Evolutionary conservation across 2,113 vertebrate species (phyloP).

Genomic region (Oxyruncus cristatus): DNA sequence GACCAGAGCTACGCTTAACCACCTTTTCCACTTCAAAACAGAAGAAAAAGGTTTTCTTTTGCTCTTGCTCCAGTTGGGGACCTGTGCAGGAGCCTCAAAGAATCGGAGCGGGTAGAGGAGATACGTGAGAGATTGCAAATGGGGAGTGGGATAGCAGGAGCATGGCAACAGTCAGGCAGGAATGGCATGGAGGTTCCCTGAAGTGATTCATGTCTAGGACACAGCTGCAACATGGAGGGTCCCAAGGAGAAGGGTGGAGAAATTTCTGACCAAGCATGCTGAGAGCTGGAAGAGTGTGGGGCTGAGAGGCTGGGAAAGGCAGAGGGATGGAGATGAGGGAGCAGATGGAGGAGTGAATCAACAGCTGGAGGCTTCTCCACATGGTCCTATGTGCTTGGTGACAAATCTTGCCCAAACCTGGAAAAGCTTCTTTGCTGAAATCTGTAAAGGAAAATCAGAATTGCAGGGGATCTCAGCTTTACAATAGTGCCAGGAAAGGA

Average conservation of each 20-base stretch:
- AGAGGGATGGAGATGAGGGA: background rate
- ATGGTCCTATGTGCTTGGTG: background rate
- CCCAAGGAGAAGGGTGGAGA: background rate
- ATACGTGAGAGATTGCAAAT: background rate
- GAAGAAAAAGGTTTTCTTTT: background rate
- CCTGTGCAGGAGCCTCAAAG: background rate
- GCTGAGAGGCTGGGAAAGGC: background rate
- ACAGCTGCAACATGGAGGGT: background rate
- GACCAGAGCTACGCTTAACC: background rate
- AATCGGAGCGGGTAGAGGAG: fast-evolving
- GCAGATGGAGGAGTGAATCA: background rate
- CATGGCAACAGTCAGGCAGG: fast-evolving
- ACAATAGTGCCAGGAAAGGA: background rate
- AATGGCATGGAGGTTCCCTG: fast-evolving
- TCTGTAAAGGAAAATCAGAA: background rate
- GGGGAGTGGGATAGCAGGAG: fast-evolving
- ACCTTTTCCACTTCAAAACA: background rate
- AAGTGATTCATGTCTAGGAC: background rate
- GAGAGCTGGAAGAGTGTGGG: background rate
- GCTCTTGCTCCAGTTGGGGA: background rate
- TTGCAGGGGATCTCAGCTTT: background rate
- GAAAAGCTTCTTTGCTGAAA: background rate
- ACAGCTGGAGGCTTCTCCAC: background rate
- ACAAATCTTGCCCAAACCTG: background rate
- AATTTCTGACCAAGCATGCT: background rate